Evolutionary conservation across 2,888 invertebrate species (phyloP).

Genomic region (Phorcus lineatus): DNA sequence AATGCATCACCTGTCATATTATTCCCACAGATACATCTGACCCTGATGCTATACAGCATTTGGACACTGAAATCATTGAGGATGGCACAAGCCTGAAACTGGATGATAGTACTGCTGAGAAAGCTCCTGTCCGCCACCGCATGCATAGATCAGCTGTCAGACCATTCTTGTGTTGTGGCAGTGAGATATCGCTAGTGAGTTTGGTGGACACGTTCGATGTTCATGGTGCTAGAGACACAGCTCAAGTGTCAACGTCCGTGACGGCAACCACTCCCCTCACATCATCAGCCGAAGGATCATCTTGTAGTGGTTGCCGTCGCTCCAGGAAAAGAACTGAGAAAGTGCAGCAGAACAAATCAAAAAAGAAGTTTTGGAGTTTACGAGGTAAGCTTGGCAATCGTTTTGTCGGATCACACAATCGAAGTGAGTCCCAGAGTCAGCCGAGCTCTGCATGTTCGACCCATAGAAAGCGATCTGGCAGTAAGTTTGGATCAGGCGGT

Average conservation of each 20-base stretch:
- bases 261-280: not conserved
- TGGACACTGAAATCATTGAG: not conserved
- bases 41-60: not conserved
- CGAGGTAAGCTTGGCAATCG: constrained; percentile 48
- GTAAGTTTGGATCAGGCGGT: not conserved
- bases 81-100: not conserved
- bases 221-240: not conserved
- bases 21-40: not conserved
- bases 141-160: constrained; percentile 63
- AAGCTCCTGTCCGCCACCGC: constrained; percentile 37
- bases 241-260: not conserved
- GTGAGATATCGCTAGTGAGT: constrained; percentile 67
- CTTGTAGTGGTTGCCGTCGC: constrained; percentile 29
- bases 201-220: constrained; percentile 44
- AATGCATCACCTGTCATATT: too few relatives aligned
- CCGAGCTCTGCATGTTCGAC: constrained; percentile 81
- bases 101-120: not conserved
- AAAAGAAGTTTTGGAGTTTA: constrained; percentile 64
- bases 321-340: constrained; percentile 42
- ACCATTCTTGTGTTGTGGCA: constrained; percentile 71
- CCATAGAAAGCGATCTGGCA: constrained; percentile 79
- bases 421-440: constrained; percentile 15
- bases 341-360: constrained; percentile 40
- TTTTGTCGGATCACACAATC: not conserved
- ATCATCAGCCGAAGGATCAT: not conserved